phyloP scores from a whole-genome alignment of 2,797 vertebrate species.

The Coregonus suidteri region DNA sequence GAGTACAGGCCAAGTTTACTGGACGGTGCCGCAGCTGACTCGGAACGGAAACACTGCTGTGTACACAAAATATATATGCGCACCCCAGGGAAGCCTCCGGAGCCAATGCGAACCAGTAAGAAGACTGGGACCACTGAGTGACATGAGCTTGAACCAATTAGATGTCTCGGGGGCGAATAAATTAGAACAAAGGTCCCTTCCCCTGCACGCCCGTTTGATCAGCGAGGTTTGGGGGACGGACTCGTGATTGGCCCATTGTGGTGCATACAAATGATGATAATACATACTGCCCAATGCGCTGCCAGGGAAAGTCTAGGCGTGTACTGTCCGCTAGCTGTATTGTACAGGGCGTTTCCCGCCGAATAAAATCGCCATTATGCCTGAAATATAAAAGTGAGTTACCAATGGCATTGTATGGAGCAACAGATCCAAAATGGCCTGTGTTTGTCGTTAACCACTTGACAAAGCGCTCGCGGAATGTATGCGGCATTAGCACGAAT shows the following conservation, averaged over 20 bases:
- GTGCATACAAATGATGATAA: slow-evolving; percentile 16
- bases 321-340: background rate
- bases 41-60: slow-evolving; percentile 11
- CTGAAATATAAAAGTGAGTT: too few species aligned
- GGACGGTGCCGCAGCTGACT: slow-evolving; percentile 28
- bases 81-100: background rate
- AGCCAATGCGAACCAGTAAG: slow-evolving; percentile 33
- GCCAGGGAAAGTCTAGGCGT: background rate
- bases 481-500: background rate
- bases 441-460: background rate
- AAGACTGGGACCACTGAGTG: slow-evolving; percentile 13
- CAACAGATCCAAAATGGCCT: background rate
- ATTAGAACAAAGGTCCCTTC: slow-evolving; percentile 6
- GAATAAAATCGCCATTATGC: slow-evolving; percentile 39
- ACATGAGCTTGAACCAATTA: slow-evolving; percentile 35
- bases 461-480: background rate
- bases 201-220: slow-evolving; percentile 12
- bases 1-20: background rate
- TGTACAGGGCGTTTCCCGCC: slow-evolving; percentile 34
- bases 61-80: slow-evolving; percentile 40
- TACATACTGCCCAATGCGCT: slow-evolving; percentile 27
- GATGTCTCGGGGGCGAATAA: slow-evolving; percentile 7
- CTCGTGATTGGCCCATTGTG: slow-evolving; percentile 13
- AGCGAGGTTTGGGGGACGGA: background rate
- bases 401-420: background rate